Base-by-base conservation (phyloP, 1,140 invertebrate species). In the Bombus fervidus region DNA sequence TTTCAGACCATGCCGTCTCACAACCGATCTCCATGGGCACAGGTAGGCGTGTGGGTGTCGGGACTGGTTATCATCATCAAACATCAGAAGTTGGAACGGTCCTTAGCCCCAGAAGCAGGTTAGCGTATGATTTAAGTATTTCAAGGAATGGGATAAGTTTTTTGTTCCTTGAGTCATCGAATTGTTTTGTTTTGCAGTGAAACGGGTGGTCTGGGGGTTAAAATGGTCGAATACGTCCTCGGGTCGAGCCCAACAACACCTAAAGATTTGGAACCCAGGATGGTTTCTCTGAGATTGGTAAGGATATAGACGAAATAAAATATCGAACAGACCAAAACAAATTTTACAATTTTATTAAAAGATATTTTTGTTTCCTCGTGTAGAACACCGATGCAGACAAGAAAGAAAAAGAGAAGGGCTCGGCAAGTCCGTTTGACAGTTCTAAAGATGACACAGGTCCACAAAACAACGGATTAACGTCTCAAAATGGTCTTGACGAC, bases 171-270 rank as follows among this genome's bases (percentile, higher is more conserved):
- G 53, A 62, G 15, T 9, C 10, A 59, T 81, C 2, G 1, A 43
- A 39, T 47, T 77, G 1, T 72, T 62, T 31, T 71, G 62, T 47
- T 31, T 82, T 93, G 31, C 90, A 95, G 95, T 83, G 97, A 97
- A 90, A 98, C 97, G 85, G 96, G 97, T 81, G 98, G 98, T 53
- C 96, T 99, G 78, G 98, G 98, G 80, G 98, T 99, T 78, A 99
- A 99, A 96, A 99, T 99, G 98, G 98, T 99, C n/a, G 98, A 99
- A 95, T 99, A 99, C 93, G 98, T 99, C 69, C 96, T 99, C 85
- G 97, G 98, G 81, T 98, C 98, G 81, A 99, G 98, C 74, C 98
- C 98, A 18, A 98, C 98, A 64, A 96, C 96, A 81, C 96, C 96
- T n/a, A 95, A 95, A 85, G 95, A 96, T 86, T 91, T 97, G 86